These are phyloP conservation scores for Pseudorhiza aurosa DNA, from an alignment of 30 jellyfish, hydroid and myxozoan genomes.

Conservation along the genomic window DNA sequence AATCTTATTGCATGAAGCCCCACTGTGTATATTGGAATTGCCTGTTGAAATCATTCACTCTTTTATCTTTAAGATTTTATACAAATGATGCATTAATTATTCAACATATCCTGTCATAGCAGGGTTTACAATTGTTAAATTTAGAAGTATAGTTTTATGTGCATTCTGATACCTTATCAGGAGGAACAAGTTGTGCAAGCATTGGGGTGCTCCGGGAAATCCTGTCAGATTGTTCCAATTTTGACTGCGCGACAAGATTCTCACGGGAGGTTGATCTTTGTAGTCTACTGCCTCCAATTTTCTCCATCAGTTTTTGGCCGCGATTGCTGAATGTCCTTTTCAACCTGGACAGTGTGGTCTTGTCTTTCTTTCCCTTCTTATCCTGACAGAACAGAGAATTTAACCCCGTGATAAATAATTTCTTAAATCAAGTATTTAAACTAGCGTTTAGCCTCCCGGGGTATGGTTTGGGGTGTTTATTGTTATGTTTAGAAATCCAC, in stretches of 20 bases:
- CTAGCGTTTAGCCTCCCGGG: too few species aligned
- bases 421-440: too few species aligned
- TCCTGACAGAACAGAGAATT: slow-evolving; percentile 76
- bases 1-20: too few species aligned
- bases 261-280: slow-evolving; percentile 96
- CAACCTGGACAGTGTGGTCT: slow-evolving; percentile 93
- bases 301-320: slow-evolving; percentile 96
- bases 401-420: slow-evolving; percentile 10
- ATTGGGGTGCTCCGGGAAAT: slow-evolving; percentile 97
- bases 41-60: too few species aligned
- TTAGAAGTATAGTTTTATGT: neutral
- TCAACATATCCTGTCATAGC: too few species aligned
- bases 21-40: too few species aligned
- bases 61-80: too few species aligned
- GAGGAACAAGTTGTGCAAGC: slow-evolving; percentile 89
- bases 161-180: slow-evolving; percentile 69
- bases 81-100: too few species aligned
- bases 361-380: slow-evolving; percentile 82
- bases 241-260: slow-evolving; percentile 79
- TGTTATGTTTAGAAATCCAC: slow-evolving; percentile 4
- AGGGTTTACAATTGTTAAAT: too few species aligned
- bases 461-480: too few species aligned
- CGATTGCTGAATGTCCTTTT: slow-evolving; percentile 97
- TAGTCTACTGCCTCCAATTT: slow-evolving; percentile 91
- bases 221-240: slow-evolving; percentile 89